Conservation (phyloP, 2,113 vertebrate genomes). For the Osmerus mordax region DNA sequence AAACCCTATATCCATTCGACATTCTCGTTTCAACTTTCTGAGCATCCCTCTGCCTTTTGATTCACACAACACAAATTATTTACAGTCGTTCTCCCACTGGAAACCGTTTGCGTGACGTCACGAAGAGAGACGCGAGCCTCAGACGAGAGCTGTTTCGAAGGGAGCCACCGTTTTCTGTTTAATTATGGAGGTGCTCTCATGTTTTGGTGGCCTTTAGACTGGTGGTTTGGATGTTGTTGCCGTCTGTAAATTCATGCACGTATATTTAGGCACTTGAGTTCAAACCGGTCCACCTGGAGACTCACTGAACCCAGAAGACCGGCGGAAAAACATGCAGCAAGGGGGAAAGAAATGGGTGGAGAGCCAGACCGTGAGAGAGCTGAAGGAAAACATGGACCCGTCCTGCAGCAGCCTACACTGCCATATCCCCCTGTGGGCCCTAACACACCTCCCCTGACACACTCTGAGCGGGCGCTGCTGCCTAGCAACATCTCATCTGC, state of each 20-base stretch:
- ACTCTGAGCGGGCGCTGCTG: conserved; percentile 55
- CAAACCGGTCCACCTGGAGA: too few species aligned
- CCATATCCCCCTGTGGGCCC: conserved; percentile 24
- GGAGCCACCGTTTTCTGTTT: neutral
- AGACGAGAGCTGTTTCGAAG: neutral
- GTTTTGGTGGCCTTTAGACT: too few species aligned
- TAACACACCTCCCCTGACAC: conserved; percentile 44
- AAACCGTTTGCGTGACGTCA: neutral
- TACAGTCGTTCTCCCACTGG: conserved; percentile 6
- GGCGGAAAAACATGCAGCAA: neutral
- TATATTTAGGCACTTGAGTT: too few species aligned
- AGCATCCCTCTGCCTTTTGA: conserved; percentile 29
- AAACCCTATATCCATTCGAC: neutral
- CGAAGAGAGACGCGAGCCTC: neutral
- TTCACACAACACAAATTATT: conserved; percentile 28
- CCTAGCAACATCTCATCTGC: conserved; percentile 69
- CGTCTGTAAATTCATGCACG: too few species aligned
- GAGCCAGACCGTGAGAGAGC: conserved; percentile 5
- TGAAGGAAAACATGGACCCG: conserved; percentile 7
- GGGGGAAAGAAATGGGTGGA: neutral
- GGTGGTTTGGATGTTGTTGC: too few species aligned
- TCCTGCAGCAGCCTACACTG: conserved; percentile 31
- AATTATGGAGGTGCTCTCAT: neutral
- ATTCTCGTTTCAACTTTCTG: neutral
- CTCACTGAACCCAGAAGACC: too few species aligned